A percentile compares a stretch with the other conserved stretches of the same genome.
These are phyloP conservation scores for Enteromius trimaculatus DNA, from an alignment of 2,797 vertebrate genomes.

Conservation along the genomic window DNA sequence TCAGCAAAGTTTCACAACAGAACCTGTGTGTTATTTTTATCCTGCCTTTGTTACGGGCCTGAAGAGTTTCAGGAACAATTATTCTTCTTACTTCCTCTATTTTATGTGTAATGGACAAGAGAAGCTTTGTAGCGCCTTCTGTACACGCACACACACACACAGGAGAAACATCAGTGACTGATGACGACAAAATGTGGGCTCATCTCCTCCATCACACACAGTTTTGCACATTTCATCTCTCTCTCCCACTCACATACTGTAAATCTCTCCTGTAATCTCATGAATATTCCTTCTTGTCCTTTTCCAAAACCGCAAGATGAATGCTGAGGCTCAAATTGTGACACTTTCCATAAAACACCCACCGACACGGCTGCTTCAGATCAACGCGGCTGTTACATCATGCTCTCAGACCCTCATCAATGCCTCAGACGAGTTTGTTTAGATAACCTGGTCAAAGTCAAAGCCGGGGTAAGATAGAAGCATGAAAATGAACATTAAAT, in stretches of 20 bases:
- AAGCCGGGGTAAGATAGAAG: not conserved
- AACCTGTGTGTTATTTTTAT: not conserved
- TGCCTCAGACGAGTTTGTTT: not conserved
- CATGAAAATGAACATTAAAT: not conserved
- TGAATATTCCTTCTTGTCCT: constrained; percentile 71
- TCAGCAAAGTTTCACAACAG: constrained; percentile 14
- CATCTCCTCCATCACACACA: constrained; percentile 43
- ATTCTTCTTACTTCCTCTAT: not conserved
- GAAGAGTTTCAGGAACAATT: constrained; percentile 10
- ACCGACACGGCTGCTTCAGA: not conserved
- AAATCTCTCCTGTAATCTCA: constrained; percentile 58
- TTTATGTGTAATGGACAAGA: not conserved
- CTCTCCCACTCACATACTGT: constrained; percentile 24
- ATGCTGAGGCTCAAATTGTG: not conserved
- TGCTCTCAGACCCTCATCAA: not conserved
- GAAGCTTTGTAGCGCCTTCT: not conserved
- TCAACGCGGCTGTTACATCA: not conserved
- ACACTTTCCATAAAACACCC: constrained; percentile 17
- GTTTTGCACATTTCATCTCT: constrained; percentile 47
- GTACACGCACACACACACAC: not conserved
- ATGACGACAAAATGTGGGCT: constrained; percentile 75
- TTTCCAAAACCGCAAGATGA: constrained; percentile 60
- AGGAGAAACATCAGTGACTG: constrained; percentile 74
- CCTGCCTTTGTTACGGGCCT: no score
- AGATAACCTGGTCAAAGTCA: not conserved